phyloP scores from a whole-genome alignment of 1,140 invertebrate genomes.

The Pachypsylla venusta region DNA sequence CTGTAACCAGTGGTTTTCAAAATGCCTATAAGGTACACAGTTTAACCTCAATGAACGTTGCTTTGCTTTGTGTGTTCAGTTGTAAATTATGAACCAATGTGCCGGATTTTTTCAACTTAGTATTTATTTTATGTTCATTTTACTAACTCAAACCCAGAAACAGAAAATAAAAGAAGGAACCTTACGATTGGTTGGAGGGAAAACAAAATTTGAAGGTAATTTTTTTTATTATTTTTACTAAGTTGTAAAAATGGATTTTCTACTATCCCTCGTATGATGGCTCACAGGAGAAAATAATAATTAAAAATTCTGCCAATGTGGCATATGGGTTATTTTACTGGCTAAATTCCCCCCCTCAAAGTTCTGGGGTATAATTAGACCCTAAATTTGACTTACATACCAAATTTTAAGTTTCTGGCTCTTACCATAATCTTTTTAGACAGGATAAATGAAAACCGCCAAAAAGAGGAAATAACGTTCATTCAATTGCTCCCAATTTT shows the following conservation, averaged over 20 bases:
- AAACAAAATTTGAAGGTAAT: slow-evolving; percentile 5
- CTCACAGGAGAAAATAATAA: not conserved
- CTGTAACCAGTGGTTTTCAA: no score
- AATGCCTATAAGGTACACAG: no score
- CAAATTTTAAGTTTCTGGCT: not conserved
- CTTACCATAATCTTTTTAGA: no score
- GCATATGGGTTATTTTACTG: not conserved
- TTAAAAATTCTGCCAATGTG: not conserved
- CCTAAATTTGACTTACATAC: not conserved
- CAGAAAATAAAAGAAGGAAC: not conserved
- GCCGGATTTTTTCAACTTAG: no score
- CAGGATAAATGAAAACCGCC: no score
- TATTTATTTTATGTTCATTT: no score
- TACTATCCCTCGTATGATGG: not conserved
- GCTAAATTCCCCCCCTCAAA: not conserved
- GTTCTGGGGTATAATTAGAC: slow-evolving; percentile 55
- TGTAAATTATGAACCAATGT: no score
- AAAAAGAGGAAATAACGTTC: no score
- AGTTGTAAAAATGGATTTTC: not conserved
- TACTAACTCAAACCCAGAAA: no score
- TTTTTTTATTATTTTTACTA: not conserved
- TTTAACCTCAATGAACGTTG: no score
- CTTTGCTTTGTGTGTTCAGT: no score
- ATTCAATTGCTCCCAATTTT: no score
- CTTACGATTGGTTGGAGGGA: not conserved